phyloP scores from a whole-genome alignment of 1,140 invertebrate genomes.

The Stegodyphus dumicola region DNA sequence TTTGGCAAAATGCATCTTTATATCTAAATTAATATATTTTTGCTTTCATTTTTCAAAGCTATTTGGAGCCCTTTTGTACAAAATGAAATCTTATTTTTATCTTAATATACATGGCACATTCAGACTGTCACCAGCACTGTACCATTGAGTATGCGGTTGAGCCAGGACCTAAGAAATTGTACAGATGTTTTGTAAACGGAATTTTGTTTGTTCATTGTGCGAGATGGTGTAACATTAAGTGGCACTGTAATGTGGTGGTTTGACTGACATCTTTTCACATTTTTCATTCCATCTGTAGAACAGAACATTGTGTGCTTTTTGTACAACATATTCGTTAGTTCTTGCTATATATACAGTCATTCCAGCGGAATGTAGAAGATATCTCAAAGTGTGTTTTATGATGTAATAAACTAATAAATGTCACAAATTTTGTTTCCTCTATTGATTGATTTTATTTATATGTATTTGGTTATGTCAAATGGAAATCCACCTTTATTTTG shows the following conservation, averaged over 20 bases:
- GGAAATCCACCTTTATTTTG: too few species aligned
- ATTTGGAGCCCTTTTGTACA: neutral
- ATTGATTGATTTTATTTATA: neutral
- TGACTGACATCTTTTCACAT: slow-evolving; percentile 59
- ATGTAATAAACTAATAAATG: slow-evolving; percentile 61
- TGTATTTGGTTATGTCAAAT: too few species aligned
- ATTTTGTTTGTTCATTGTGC: slow-evolving; percentile 52
- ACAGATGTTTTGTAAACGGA: slow-evolving; percentile 56
- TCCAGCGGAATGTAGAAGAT: slow-evolving; percentile 59
- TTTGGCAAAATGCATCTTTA: neutral
- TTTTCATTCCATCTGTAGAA: slow-evolving; percentile 61
- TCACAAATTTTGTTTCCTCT: slow-evolving; percentile 45
- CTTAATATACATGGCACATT: neutral
- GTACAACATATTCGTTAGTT: slow-evolving; percentile 61
- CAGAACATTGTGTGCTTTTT: slow-evolving; percentile 59
- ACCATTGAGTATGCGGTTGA: slow-evolving; percentile 51
- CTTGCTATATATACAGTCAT: slow-evolving; percentile 60
- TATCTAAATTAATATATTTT: too few species aligned
- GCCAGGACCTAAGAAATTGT: slow-evolving; percentile 43
- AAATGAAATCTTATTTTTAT: neutral
- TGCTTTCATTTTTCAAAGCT: too few species aligned
- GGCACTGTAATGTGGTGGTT: slow-evolving; percentile 48
- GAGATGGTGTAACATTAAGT: slow-evolving; percentile 31
- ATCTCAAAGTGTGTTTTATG: slow-evolving; percentile 61
- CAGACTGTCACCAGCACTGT: slow-evolving; percentile 2